Evolutionary conservation across 2,888 invertebrate species (phyloP).

Genomic region (Oxycera nigricornis): DNA sequence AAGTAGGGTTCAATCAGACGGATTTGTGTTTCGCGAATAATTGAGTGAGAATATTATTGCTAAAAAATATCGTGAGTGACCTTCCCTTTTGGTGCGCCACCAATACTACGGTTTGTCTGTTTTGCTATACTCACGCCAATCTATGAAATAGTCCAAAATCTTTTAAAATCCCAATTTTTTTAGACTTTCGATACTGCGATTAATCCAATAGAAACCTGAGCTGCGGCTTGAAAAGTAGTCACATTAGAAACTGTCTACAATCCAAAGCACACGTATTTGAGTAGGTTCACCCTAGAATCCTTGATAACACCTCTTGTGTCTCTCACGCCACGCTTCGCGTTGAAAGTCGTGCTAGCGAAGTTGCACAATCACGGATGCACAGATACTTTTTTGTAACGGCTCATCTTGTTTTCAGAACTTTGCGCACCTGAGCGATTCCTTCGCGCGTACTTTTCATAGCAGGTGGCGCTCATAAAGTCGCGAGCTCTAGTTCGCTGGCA

Average conservation of each 20-base stretch:
- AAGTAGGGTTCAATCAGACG: no score
- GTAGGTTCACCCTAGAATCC: background rate
- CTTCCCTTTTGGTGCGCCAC: no score
- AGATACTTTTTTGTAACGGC: background rate
- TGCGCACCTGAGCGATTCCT: background rate
- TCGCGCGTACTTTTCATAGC: background rate
- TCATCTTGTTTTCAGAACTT: background rate
- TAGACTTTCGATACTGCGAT: background rate
- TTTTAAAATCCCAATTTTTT: background rate
- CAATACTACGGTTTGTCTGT: no score
- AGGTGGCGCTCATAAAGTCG: background rate
- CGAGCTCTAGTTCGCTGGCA: background rate
- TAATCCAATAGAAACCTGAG: background rate
- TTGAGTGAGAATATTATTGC: no score
- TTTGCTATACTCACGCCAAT: constrained; percentile 20
- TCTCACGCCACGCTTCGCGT: background rate
- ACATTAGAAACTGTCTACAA: background rate
- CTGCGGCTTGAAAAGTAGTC: background rate
- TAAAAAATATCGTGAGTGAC: no score
- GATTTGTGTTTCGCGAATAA: no score
- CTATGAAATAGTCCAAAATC: background rate
- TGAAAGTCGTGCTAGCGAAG: background rate
- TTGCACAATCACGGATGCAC: background rate
- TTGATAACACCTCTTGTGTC: background rate
- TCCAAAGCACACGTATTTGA: background rate